phyloP scores from a whole-genome alignment of 2,113 vertebrate species.

The Clarias gariepinus region DNA sequence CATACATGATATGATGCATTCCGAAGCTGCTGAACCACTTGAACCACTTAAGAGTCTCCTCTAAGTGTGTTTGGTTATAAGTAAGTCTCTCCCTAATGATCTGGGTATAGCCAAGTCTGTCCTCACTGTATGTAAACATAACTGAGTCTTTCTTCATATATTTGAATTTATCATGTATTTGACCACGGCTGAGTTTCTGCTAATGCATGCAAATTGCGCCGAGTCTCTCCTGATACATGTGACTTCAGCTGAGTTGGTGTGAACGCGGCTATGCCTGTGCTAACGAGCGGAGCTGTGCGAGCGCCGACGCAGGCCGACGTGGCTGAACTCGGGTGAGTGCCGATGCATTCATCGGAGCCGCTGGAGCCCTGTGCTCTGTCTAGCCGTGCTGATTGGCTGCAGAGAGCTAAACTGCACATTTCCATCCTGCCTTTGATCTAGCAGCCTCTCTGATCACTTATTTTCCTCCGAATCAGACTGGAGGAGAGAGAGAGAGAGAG shows the following conservation, averaged over 20 bases:
- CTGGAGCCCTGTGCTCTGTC: constrained; percentile 19
- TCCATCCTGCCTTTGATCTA: constrained; percentile 44
- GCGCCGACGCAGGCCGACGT: neutral
- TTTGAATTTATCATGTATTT: neutral
- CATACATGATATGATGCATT: neutral
- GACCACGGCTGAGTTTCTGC: too few species aligned
- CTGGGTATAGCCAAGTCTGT: neutral
- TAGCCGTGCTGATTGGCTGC: constrained; percentile 38
- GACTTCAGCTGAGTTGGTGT: neutral
- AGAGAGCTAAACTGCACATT: constrained; percentile 44
- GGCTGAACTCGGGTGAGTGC: constrained; percentile 12
- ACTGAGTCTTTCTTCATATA: neutral
- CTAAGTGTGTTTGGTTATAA: neutral
- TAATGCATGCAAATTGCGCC: neutral
- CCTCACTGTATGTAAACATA: neutral
- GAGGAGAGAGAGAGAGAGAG: constrained; percentile 35
- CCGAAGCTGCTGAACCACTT: neutral
- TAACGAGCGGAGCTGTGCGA: neutral
- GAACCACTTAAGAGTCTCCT: neutral
- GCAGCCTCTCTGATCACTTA: constrained; percentile 43
- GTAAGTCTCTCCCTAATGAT: neutral
- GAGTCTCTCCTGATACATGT: neutral
- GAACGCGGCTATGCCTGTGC: neutral
- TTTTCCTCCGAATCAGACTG: constrained; percentile 19
- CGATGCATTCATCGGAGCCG: neutral